Evolutionary conservation across 2,797 vertebrate genomes (phyloP), one percentile per base, ranked within the genome.

Genomic region (Lutjanus argentimaculatus): DNA sequence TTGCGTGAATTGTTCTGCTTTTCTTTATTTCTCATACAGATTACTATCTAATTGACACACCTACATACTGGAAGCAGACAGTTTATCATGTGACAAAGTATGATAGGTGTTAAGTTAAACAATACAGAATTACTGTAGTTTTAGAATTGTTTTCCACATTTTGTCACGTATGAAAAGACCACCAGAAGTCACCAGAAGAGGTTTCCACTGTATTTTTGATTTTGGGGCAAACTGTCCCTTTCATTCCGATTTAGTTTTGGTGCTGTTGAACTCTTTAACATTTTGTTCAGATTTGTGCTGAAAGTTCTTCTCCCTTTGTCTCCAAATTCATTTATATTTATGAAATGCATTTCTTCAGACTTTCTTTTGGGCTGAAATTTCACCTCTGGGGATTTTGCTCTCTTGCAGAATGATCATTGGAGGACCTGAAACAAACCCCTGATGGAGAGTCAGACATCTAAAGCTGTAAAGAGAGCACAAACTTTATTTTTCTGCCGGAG

Each of bases 301-400:
- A 69, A 45, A 7, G 1, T 42, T 67, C 15, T 67, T 17, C 43
- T 46, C 2, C 22, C 25, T 42, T 69, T 72, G 30, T 30, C 58
- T 75, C 30, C 22, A 72, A 21, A 69, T 55, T 57, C 8, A 72
- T 79, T 84, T 67, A 45, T 74, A 76, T 84, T 84, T 72, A 82
- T 86, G 67, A 75, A 67, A 72, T 53, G 11, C 19, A 56, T 55
- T 67, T 55, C 19, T 80, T 82, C 72, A 66, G 66, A 72, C 8
- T 56, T 75, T 77, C 17, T 25, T 63, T 45, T 15, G 12, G 63
- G 51, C 40, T 79, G 15, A 78, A 64, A 49, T 66, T 77, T 58
- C n/a, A 64, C 59, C 67, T 76, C 43, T 11, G 19, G 53, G 49
- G 59, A 46, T 36, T 77, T 64, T 51, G 3, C 25, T 42, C 12